Evolutionary conservation across 1,140 invertebrate genomes (phyloP).

Genomic region (Maconellicoccus hirsutus): DNA sequence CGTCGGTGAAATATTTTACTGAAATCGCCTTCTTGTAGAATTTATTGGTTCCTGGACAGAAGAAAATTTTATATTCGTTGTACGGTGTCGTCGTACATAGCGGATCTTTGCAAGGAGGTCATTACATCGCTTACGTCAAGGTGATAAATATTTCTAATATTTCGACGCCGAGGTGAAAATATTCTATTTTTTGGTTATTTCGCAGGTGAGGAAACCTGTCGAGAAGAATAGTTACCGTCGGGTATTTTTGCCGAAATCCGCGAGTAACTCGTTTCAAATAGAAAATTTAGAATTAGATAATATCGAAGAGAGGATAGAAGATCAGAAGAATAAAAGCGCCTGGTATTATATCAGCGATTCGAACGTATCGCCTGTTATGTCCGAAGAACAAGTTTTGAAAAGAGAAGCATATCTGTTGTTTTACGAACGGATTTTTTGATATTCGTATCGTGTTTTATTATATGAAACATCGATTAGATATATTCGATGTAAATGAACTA

Average conservation of each 20-base stretch:
- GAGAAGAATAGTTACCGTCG: conserved; percentile 24
- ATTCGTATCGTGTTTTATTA: background rate
- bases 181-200: conserved; percentile 10
- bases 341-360: conserved; percentile 94
- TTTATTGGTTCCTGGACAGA: conserved; percentile 36
- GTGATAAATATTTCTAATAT: conserved; percentile 35
- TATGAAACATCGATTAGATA: background rate
- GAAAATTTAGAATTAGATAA: background rate
- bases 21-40: conserved; percentile 18
- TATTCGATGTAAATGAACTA: background rate
- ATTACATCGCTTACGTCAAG: conserved; percentile 93
- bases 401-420: conserved; percentile 94
- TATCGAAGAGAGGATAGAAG: conserved; percentile 16
- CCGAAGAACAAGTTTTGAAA: conserved; percentile 65
- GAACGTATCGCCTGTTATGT: conserved; percentile 56
- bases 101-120: conserved; percentile 78
- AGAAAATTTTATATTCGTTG: conserved; percentile 69
- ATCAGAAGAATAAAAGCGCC: conserved; percentile 42
- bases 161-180: conserved; percentile 35
- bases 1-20: background rate
- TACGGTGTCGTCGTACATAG: conserved; percentile 93
- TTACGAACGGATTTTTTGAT: conserved; percentile 76
- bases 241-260: conserved; percentile 23
- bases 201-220: conserved; percentile 22
- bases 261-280: background rate